Evolutionary conservation across 2,797 vertebrate species (phyloP).

Genomic region (Myotis findleyi): DNA sequence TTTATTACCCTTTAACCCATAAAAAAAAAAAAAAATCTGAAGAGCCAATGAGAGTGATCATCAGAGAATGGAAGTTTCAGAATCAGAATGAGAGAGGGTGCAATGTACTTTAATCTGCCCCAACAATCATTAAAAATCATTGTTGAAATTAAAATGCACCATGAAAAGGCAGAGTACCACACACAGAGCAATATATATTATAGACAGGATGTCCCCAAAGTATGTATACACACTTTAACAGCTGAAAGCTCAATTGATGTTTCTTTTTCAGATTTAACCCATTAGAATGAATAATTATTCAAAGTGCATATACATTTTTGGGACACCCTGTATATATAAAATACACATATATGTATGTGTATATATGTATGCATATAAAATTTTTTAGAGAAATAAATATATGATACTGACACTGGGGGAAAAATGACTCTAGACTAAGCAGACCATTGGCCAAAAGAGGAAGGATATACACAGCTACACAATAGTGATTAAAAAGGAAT

Average conservation of each 20-base stretch:
- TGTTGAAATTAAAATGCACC: slow-evolving; percentile 25
- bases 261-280: too few relatives aligned
- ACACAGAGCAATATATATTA: neutral
- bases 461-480: neutral
- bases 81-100: neutral
- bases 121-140: slow-evolving; percentile 19
- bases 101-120: neutral
- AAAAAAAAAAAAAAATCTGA: neutral
- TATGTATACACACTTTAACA: too few relatives aligned
- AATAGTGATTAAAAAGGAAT: neutral
- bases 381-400: neutral
- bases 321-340: too few relatives aligned
- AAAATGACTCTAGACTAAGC: slow-evolving; percentile 31
- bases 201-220: too few relatives aligned
- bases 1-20: neutral
- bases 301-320: too few relatives aligned
- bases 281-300: too few relatives aligned
- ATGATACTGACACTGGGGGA: neutral
- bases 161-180: slow-evolving; percentile 11
- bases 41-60: slow-evolving; percentile 1
- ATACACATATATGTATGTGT: neutral
- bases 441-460: neutral
- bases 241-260: too few relatives aligned
- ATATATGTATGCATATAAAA: neutral
- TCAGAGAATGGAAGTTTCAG: slow-evolving; percentile 38